Conservation (phyloP, 2,888 invertebrate genomes). For the Lumbricus terrestris region DNA sequence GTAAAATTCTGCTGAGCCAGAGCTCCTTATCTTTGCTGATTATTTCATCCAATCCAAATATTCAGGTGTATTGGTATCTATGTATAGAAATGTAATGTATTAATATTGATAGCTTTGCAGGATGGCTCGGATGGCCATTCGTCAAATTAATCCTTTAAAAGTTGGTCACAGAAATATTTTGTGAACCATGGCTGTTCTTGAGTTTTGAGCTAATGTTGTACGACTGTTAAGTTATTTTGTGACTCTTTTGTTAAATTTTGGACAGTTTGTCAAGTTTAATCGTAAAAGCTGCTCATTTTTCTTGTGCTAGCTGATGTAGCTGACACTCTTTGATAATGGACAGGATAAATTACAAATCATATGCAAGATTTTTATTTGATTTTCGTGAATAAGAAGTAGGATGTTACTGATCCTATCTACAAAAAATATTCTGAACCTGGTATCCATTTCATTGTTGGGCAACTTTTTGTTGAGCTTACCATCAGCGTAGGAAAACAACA, state of each 20-base stretch:
- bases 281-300: background rate
- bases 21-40: background rate
- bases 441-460: background rate
- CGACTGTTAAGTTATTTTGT: background rate
- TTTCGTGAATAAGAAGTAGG: background rate
- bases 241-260: background rate
- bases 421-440: background rate
- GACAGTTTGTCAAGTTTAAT: background rate
- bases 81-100: background rate
- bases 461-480: background rate
- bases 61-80: background rate
- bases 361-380: background rate
- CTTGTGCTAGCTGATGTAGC: background rate
- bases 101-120: background rate
- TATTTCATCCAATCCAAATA: background rate
- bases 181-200: background rate
- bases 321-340: background rate
- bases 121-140: background rate
- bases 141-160: background rate
- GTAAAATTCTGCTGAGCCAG: background rate
- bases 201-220: background rate
- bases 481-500: no score
- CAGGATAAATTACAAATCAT: background rate
- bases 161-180: background rate
- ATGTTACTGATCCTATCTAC: background rate